phyloP scores from a whole-genome alignment of 2,113 vertebrate genomes.

The Prionailurus bengalensis region DNA sequence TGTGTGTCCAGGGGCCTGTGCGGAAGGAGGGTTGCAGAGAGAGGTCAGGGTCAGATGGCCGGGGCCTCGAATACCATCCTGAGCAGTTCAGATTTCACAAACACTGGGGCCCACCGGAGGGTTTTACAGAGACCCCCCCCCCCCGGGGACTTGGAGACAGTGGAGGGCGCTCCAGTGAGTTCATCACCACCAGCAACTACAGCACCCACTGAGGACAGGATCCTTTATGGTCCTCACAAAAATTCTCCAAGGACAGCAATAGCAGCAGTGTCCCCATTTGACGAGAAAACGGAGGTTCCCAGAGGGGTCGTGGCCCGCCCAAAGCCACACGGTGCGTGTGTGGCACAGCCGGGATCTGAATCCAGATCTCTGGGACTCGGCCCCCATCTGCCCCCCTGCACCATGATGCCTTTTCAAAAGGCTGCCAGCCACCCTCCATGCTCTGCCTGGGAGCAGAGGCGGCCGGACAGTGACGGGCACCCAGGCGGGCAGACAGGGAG shows the following conservation, averaged over 20 bases:
- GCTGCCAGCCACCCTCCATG: rapidly evolving
- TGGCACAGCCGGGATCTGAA: neutral
- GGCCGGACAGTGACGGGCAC: rapidly evolving
- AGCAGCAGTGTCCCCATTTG: neutral
- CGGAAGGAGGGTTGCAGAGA: neutral
- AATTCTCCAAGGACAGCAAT: neutral
- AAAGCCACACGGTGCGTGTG: neutral
- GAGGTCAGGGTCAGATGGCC: neutral
- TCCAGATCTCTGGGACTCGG: neutral
- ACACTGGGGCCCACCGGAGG: rapidly evolving
- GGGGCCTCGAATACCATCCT: neutral
- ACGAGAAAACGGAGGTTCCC: neutral
- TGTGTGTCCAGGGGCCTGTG: neutral
- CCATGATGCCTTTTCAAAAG: neutral
- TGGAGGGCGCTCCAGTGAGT: rapidly evolving
- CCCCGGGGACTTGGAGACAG: neutral
- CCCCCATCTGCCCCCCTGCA: rapidly evolving
- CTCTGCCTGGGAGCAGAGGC: neutral
- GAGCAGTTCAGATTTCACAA: neutral
- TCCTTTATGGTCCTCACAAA: neutral
- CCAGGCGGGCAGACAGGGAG: neutral
- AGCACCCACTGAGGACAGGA: neutral
- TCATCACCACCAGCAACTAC: rapidly evolving
- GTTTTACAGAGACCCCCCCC: neutral
- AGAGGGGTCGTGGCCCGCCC: rapidly evolving